Evolutionary conservation across 2,113 vertebrate genomes (phyloP).

Genomic region (Lasiurus cinereus): DNA sequence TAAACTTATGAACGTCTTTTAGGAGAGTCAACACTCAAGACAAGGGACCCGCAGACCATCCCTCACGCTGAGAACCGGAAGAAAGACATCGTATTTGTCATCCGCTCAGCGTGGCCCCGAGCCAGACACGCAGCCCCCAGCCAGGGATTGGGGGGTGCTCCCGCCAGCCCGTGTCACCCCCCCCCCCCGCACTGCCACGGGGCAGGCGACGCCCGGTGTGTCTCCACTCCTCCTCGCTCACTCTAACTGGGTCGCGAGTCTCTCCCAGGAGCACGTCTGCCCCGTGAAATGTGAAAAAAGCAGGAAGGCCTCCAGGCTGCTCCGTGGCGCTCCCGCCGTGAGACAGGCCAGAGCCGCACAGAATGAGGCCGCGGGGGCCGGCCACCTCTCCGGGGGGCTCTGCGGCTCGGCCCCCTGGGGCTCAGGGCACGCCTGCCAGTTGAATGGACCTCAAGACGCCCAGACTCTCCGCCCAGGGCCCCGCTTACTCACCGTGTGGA

Average conservation of each 20-base stretch:
- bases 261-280: slow-evolving; percentile 57
- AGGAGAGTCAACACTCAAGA: slow-evolving; percentile 87
- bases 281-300: slow-evolving; percentile 54
- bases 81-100: slow-evolving; percentile 85
- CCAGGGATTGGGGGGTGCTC: too few species aligned
- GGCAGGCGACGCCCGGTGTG: slow-evolving; percentile 73
- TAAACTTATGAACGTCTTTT: slow-evolving; percentile 87
- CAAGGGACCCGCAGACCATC: slow-evolving; percentile 84
- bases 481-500: not conserved
- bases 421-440: not conserved
- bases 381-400: not conserved
- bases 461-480: not conserved
- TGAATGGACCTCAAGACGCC: not conserved
- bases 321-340: not conserved
- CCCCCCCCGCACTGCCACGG: slow-evolving; percentile 67
- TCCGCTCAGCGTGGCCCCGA: not conserved
- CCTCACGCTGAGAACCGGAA: slow-evolving; percentile 83
- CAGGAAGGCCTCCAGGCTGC: slow-evolving; percentile 6
- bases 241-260: slow-evolving; percentile 53
- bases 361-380: not conserved
- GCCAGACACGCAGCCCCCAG: slow-evolving; percentile 77
- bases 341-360: not conserved
- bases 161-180: slow-evolving; percentile 67
- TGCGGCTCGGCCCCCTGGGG: not conserved
- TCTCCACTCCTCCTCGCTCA: slow-evolving; percentile 70